Evolutionary conservation across 1,140 invertebrate genomes (phyloP).

Genomic region (Bombus difficillimus): DNA sequence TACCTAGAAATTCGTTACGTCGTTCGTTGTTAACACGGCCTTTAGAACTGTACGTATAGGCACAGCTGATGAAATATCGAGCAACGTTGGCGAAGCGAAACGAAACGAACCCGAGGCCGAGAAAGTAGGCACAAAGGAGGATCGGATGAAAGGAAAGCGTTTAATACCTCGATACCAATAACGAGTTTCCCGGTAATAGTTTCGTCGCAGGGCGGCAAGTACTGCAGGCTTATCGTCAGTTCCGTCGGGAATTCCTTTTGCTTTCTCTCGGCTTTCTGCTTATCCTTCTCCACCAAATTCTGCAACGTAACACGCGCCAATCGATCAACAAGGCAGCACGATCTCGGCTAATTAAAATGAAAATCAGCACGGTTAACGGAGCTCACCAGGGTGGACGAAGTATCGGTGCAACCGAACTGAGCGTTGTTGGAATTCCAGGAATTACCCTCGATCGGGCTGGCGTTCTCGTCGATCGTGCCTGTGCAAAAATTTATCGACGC

Average conservation of each 20-base stretch:
- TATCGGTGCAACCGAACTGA: slow-evolving; percentile 69
- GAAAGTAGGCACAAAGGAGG: background rate
- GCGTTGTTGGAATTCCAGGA: slow-evolving; percentile 69
- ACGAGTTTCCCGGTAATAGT: slow-evolving; percentile 75
- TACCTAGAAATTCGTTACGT: too few relatives aligned
- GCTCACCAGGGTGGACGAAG: slow-evolving; percentile 76
- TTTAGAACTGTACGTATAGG: too few relatives aligned
- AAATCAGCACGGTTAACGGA: background rate
- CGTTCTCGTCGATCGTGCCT: slow-evolving; percentile 74
- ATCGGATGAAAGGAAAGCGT: background rate
- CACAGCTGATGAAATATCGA: too few relatives aligned
- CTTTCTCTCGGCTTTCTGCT: slow-evolving; percentile 71
- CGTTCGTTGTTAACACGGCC: too few relatives aligned
- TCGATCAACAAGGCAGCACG: slow-evolving; percentile 1
- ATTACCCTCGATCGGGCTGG: slow-evolving; percentile 60
- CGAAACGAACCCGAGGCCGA: background rate
- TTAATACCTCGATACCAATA: slow-evolving; percentile 79
- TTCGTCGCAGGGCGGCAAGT: slow-evolving; percentile 73
- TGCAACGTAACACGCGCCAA: slow-evolving; percentile 36
- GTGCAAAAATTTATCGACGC: background rate
- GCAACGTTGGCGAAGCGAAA: background rate
- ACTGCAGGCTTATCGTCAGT: slow-evolving; percentile 78
- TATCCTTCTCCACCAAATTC: slow-evolving; percentile 74
- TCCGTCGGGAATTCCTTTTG: slow-evolving; percentile 78
- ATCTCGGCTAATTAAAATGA: background rate